Percentiles rank a stretch among this genome's conserved stretches.
Evolutionary conservation across 2,888 invertebrate species (phyloP).

Genomic region (Nomada goodeniana): DNA sequence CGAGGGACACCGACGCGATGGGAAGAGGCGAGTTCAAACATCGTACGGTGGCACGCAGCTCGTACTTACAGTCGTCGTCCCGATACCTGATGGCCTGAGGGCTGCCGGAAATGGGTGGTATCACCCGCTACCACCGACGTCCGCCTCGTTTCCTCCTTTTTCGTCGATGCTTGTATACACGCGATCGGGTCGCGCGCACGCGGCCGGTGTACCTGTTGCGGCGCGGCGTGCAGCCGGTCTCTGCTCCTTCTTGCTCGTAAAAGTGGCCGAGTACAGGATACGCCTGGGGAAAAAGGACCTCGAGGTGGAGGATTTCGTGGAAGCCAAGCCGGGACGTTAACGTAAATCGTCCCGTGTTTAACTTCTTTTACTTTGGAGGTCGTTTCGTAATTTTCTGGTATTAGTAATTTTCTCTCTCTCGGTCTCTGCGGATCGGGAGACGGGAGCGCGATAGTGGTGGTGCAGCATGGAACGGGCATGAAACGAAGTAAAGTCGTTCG

Average conservation of each 20-base stretch:
- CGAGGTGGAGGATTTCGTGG: slow-evolving; percentile 58
- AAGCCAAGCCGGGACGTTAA: slow-evolving; percentile 54
- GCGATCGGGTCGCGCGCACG: slow-evolving; percentile 56
- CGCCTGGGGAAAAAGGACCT: slow-evolving; percentile 56
- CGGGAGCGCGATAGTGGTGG: neutral
- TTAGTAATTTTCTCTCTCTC: slow-evolving; percentile 52
- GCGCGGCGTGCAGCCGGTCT: slow-evolving; percentile 39
- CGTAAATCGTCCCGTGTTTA: slow-evolving; percentile 62
- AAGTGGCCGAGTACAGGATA: slow-evolving; percentile 62
- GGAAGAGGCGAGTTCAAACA: slow-evolving; percentile 44
- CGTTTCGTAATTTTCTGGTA: slow-evolving; percentile 58
- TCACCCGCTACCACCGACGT: slow-evolving; percentile 80
- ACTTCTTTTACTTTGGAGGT: slow-evolving; percentile 55
- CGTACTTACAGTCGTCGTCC: slow-evolving; percentile 27
- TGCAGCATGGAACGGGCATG: slow-evolving; percentile 16
- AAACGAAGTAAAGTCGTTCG: slow-evolving; percentile 47
- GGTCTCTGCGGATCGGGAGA: slow-evolving; percentile 32
- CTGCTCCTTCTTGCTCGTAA: slow-evolving; percentile 65
- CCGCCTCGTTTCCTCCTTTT: slow-evolving; percentile 69
- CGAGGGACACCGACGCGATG: slow-evolving; percentile 12
- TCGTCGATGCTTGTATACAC: slow-evolving; percentile 58
- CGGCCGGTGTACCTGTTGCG: slow-evolving; percentile 51
- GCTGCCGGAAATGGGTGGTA: slow-evolving; percentile 81
- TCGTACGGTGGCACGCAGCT: slow-evolving; percentile 28
- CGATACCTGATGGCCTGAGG: slow-evolving; percentile 69